These are phyloP conservation scores for Microctenopoma lineatum DNA, from an alignment of 2,797 vertebrate species.

Conservation along the genomic window DNA sequence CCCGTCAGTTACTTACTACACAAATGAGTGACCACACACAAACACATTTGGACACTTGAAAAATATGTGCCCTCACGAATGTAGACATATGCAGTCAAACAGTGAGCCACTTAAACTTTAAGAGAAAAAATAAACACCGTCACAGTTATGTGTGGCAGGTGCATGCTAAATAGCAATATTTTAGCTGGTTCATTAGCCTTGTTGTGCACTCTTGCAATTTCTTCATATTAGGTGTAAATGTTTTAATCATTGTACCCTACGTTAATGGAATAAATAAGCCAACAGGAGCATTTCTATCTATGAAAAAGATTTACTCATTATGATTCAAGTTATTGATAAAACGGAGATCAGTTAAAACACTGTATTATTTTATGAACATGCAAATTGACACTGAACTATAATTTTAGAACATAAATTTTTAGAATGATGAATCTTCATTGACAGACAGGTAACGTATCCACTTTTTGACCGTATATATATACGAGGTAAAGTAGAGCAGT, in stretches of 20 bases:
- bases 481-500: neutral
- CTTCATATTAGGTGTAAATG: neutral
- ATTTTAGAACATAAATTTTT: neutral
- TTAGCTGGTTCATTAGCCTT: slow-evolving; percentile 7
- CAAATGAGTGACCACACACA: slow-evolving; percentile 15
- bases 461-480: too few relatives aligned
- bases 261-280: neutral
- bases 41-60: slow-evolving; percentile 3
- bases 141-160: neutral
- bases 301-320: neutral
- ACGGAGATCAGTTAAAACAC: neutral
- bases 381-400: neutral
- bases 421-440: slow-evolving; percentile 22
- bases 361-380: too few relatives aligned
- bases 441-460: slow-evolving; percentile 18
- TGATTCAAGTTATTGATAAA: neutral
- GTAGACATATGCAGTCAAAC: neutral
- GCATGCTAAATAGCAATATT: neutral
- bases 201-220: neutral
- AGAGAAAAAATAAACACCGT: neutral
- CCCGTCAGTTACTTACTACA: slow-evolving; percentile 23
- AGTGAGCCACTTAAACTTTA: neutral
- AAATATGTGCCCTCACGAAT: neutral
- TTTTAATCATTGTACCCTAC: neutral
- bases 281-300: neutral